phyloP scores from a whole-genome alignment of 2,113 vertebrate species.

The Irena cyanogastra region DNA sequence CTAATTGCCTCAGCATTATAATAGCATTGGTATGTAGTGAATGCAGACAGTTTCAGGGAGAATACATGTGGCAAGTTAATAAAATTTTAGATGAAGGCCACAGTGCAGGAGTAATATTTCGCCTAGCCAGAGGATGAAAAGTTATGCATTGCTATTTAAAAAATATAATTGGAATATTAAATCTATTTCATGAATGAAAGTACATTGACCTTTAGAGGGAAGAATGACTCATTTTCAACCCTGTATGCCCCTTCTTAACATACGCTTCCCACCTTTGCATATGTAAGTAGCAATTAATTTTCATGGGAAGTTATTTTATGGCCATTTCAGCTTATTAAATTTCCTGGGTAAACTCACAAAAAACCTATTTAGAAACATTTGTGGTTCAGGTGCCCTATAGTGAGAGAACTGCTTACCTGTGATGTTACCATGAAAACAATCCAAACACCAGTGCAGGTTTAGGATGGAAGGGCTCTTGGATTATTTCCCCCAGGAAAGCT shows the following conservation, averaged over 20 bases:
- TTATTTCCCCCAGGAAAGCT: neutral
- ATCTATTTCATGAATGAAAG: constrained; percentile 30
- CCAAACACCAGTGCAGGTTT: neutral
- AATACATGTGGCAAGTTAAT: constrained; percentile 33
- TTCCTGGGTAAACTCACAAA: constrained; percentile 19
- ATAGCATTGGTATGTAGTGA: neutral
- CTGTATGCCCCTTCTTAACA: constrained; percentile 29
- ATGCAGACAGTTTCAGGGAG: constrained; percentile 5
- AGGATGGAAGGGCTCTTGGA: neutral
- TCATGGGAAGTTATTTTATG: constrained; percentile 30
- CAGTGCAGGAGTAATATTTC: neutral
- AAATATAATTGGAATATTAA: constrained; percentile 58
- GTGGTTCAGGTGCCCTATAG: neutral
- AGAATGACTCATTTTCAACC: constrained; percentile 42
- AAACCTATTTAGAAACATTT: neutral
- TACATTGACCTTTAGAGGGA: constrained; percentile 3
- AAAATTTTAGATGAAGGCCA: constrained; percentile 38
- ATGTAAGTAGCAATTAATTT: constrained; percentile 29
- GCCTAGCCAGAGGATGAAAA: constrained; percentile 38
- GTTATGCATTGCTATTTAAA: constrained; percentile 44
- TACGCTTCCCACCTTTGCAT: neutral
- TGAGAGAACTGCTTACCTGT: neutral
- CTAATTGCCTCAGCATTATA: neutral
- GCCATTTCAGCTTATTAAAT: constrained; percentile 34
- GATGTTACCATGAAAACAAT: neutral